Evolutionary conservation across 2,888 invertebrate species (phyloP).

Genomic region (Linnaemya vulpina): DNA sequence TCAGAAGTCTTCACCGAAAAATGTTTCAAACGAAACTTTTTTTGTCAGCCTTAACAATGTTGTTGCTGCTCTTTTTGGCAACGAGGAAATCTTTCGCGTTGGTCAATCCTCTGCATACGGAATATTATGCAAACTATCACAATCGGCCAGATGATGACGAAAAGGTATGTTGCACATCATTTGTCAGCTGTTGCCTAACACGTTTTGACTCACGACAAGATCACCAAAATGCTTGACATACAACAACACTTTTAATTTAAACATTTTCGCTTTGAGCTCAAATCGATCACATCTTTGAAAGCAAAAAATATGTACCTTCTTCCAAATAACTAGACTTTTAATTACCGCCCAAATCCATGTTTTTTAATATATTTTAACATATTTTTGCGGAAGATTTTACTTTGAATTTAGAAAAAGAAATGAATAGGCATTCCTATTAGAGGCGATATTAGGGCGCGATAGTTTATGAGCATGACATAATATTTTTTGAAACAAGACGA

Average conservation of each 20-base stretch:
- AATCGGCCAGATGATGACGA: slow-evolving; percentile 78
- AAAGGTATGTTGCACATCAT: slow-evolving; percentile 73
- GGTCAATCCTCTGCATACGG: slow-evolving; percentile 75
- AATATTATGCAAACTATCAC: slow-evolving; percentile 79
- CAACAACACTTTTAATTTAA: background rate
- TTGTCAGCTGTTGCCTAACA: too few species aligned
- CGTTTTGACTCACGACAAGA: background rate
- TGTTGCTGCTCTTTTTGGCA: slow-evolving; percentile 53
- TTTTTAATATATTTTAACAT: too few species aligned
- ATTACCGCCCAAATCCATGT: too few species aligned
- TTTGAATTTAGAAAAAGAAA: too few species aligned
- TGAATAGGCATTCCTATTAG: too few species aligned
- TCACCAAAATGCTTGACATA: background rate
- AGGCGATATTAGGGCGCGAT: too few species aligned
- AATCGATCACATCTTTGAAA: background rate
- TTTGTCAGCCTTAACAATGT: slow-evolving; percentile 14
- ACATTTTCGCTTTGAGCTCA: background rate
- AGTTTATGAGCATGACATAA: too few species aligned
- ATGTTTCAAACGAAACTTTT: slow-evolving; percentile 73
- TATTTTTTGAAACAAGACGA: too few species aligned
- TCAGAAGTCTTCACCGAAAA: slow-evolving; percentile 73
- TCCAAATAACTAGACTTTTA: too few species aligned
- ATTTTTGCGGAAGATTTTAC: too few species aligned
- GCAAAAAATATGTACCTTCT: too few species aligned
- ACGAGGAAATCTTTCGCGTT: slow-evolving; percentile 62